A percentile compares a stretch with the other conserved stretches of the same genome.
Conservation (phyloP, 2,888 invertebrate genomes). For the Pseudeuparius sepicola region DNA sequence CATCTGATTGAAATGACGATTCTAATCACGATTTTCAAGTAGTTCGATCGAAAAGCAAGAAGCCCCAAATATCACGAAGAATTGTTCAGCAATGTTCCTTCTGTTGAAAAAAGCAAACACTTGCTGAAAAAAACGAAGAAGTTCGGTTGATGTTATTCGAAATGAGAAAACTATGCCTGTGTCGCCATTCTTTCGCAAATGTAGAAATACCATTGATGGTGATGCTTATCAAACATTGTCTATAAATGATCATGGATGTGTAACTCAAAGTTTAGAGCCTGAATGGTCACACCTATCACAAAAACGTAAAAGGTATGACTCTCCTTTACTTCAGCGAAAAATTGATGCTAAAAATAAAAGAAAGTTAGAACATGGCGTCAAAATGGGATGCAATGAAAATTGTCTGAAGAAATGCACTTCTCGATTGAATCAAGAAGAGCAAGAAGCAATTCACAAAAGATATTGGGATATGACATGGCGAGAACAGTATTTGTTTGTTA, state of each 20-base stretch:
- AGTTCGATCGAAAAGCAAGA: too few species aligned
- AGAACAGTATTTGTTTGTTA: constrained; percentile 5
- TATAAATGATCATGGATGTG: too few species aligned
- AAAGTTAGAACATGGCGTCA: constrained; percentile 4
- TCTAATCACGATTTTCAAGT: background rate
- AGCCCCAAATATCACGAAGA: constrained; percentile 1
- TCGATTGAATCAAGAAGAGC: constrained; percentile 1
- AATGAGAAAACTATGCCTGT: too few species aligned
- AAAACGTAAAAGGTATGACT: constrained; percentile 2
- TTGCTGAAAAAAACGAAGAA: too few species aligned
- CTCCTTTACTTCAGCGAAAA: constrained; percentile 4
- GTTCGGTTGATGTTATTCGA: too few species aligned
- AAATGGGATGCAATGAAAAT: constrained; percentile 4
- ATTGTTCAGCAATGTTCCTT: too few species aligned
- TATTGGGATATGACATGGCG: constrained; percentile 5
- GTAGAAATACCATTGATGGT: too few species aligned
- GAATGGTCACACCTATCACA: background rate
- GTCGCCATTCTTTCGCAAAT: too few species aligned
- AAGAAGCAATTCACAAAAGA: background rate
- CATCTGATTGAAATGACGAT: background rate
- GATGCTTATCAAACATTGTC: too few species aligned
- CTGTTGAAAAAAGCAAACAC: too few species aligned
- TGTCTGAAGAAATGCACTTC: constrained; percentile 4
- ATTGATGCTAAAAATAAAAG: constrained; percentile 3
- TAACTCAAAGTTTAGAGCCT: background rate